phyloP scores from a whole-genome alignment of 2,888 invertebrate species.

The Xestobium rufovillosum region DNA sequence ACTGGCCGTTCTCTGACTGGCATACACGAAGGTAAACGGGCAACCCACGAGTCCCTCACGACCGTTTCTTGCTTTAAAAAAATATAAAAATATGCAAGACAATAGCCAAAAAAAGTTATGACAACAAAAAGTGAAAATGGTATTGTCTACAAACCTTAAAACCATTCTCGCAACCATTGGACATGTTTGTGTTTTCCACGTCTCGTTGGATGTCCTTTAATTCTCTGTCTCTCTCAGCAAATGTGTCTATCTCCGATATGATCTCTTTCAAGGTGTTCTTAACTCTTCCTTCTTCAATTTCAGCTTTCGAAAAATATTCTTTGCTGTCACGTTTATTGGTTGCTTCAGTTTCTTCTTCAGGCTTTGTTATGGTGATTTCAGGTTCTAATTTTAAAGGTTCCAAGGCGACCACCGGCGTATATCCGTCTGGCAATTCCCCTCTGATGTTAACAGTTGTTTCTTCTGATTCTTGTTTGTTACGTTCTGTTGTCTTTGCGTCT shows the following conservation, averaged over 20 bases:
- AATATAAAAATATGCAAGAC: not conserved
- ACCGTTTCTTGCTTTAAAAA: conserved; percentile 7
- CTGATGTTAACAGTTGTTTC: conserved; percentile 12
- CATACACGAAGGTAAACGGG: conserved; percentile 33
- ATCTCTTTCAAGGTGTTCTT: conserved; percentile 53
- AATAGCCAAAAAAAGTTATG: not conserved
- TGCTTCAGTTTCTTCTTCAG: not conserved
- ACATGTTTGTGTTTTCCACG: no score
- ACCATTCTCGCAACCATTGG: no score
- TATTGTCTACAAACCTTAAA: no score
- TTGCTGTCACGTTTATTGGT: conserved; percentile 7
- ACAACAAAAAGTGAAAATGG: not conserved
- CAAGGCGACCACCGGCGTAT: conserved; percentile 16
- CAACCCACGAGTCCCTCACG: conserved; percentile 31
- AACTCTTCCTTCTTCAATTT: conserved; percentile 49
- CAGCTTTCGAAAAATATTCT: no score
- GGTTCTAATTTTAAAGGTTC: conserved; percentile 15
- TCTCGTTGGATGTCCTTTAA: conserved; percentile 22
- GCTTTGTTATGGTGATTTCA: no score
- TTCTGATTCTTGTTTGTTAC: conserved; percentile 1
- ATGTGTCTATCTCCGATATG: conserved; percentile 53
- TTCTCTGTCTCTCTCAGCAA: conserved; percentile 45
- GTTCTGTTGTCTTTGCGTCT: conserved; percentile 7
- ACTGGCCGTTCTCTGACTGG: conserved; percentile 29
- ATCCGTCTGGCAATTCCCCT: conserved; percentile 13